Conservation (phyloP, 2,888 invertebrate species). For the Sussaba pulchella region DNA sequence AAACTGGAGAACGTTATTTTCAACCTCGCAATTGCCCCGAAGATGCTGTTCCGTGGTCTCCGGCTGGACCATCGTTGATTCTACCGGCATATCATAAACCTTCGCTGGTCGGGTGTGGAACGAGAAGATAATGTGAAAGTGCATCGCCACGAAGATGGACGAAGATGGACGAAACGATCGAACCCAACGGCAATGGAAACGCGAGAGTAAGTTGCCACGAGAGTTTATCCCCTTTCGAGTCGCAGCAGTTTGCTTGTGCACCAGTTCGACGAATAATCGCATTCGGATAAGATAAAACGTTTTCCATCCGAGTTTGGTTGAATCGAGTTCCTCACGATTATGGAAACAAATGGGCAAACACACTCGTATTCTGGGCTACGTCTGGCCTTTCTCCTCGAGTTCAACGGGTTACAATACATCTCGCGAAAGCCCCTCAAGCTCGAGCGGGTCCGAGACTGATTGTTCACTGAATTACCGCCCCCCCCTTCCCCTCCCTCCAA, state of each 20-base stretch:
- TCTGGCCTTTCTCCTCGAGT: slow-evolving; percentile 28
- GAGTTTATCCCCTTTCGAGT: slow-evolving; percentile 43
- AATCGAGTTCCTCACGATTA: slow-evolving; percentile 45
- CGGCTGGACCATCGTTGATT: slow-evolving; percentile 10
- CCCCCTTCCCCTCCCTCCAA: too few relatives aligned
- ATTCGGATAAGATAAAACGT: slow-evolving; percentile 62
- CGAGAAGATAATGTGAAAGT: slow-evolving; percentile 35
- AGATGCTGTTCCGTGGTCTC: slow-evolving; percentile 19
- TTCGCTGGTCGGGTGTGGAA: slow-evolving; percentile 19
- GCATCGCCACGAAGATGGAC: slow-evolving; percentile 42
- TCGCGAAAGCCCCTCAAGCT: slow-evolving; percentile 12
- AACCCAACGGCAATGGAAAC: slow-evolving; percentile 14
- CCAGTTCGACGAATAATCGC: slow-evolving; percentile 56
- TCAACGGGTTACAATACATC: slow-evolving; percentile 46
- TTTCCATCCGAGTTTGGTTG: slow-evolving; percentile 42
- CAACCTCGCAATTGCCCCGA: slow-evolving; percentile 24
- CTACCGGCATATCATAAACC: slow-evolving; percentile 43
- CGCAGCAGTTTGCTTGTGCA: slow-evolving; percentile 33
- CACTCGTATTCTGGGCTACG: background rate
- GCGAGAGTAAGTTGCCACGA: slow-evolving; percentile 41
- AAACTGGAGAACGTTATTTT: slow-evolving; percentile 35
- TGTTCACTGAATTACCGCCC: too few relatives aligned
- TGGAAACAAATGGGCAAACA: slow-evolving; percentile 20
- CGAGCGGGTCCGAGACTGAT: background rate
- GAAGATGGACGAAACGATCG: slow-evolving; percentile 41